Conservation (phyloP, 92 coral and sea anemone genomes). For the Epizoanthus ramosus region DNA sequence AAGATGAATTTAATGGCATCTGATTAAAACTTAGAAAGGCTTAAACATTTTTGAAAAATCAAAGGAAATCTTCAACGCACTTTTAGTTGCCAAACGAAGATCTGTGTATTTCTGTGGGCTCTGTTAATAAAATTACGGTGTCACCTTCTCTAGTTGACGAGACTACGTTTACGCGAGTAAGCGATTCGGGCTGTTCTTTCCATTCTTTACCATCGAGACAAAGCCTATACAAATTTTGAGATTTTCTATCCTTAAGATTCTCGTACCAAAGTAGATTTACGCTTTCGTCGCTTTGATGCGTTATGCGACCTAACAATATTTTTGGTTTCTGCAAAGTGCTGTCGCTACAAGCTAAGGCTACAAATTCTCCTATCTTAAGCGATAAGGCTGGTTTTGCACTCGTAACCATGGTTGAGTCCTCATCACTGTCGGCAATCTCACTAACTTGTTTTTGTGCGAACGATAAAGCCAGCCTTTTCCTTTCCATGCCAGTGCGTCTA, state of each 20-base stretch:
- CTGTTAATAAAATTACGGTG: not conserved
- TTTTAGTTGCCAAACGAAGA: too few species aligned
- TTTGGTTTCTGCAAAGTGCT: constrained; percentile 2
- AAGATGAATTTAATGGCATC: too few species aligned
- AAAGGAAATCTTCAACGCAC: too few species aligned
- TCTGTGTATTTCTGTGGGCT: constrained; percentile 15
- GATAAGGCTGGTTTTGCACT: not conserved
- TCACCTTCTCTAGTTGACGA: constrained; percentile 16
- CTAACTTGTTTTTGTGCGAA: not conserved
- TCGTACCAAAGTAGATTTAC: constrained; percentile 13
- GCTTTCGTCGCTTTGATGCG: constrained; percentile 6
- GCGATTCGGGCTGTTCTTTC: constrained; percentile 11
- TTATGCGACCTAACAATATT: constrained; percentile 22
- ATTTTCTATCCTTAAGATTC: not conserved
- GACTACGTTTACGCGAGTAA: constrained; percentile 26
- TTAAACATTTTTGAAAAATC: too few species aligned
- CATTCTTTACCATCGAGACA: constrained; percentile 12
- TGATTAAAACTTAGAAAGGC: too few species aligned
- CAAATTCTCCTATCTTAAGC: constrained; percentile 13
- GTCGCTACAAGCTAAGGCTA: constrained; percentile 10
- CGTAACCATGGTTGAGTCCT: not conserved
- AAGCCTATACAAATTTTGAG: constrained; percentile 6
- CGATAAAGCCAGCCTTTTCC: constrained; percentile 33
- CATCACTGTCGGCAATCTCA: not conserved
- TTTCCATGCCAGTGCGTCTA: constrained; percentile 34